Conservation (phyloP, 2,113 vertebrate species). For the Eudyptes chrysolophus region DNA sequence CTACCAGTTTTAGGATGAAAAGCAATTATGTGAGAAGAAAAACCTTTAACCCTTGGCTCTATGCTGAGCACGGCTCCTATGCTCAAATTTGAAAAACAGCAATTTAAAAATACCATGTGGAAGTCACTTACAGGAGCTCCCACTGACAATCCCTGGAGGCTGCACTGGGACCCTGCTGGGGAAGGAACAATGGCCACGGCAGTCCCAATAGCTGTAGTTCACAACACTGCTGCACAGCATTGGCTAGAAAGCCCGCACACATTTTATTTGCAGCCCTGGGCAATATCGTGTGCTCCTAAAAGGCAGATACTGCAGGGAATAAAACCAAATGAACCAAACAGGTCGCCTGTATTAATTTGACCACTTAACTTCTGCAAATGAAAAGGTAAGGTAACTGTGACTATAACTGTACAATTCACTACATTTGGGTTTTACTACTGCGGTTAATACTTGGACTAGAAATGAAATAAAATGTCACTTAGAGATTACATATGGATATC, state of each 20-base stretch:
- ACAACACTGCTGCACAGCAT: accelerated
- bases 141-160: background rate
- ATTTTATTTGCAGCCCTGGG: background rate
- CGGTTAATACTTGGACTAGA: background rate
- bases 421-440: background rate
- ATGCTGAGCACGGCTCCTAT: background rate
- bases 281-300: background rate
- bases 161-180: background rate
- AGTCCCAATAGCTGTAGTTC: background rate
- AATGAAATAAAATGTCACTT: background rate
- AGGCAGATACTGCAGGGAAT: background rate
- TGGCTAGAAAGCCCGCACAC: background rate
- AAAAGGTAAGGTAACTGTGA: background rate
- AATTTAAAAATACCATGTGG: background rate
- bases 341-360: background rate
- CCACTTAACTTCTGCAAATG: background rate
- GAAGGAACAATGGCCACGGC: background rate
- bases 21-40: background rate
- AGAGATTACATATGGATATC: background rate
- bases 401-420: background rate
- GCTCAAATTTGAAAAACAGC: background rate
- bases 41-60: background rate
- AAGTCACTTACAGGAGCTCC: background rate
- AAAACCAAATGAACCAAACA: background rate
- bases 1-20: background rate